Conservation (phyloP, 1,140 invertebrate species). For the Apis laboriosa region DNA sequence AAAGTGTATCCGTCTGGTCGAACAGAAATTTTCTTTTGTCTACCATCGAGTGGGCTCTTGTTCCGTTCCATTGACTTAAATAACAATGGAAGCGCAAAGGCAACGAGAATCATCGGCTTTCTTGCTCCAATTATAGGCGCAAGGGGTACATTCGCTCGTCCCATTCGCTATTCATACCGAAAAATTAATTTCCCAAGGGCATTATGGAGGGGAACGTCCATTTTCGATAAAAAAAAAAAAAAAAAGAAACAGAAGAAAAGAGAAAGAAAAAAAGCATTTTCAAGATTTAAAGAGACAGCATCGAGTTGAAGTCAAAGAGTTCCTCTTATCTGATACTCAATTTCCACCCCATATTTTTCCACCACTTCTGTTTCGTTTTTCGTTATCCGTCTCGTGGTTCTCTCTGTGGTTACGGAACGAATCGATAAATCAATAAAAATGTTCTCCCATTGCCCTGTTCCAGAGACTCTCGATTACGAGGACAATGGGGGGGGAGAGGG, state of each 20-base stretch:
- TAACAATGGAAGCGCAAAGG: conserved; percentile 41
- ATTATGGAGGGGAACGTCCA: background rate
- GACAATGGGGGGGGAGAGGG: background rate
- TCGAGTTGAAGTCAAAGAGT: too few relatives aligned
- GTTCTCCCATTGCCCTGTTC: background rate
- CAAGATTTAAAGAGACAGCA: background rate
- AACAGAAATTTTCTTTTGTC: conserved; percentile 39
- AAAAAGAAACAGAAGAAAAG: background rate
- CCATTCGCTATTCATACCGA: conserved; percentile 21
- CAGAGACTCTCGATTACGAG: conserved; percentile 6
- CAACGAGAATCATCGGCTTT: conserved; percentile 41
- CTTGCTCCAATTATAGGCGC: conserved; percentile 36
- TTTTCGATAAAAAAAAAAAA: background rate
- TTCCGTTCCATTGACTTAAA: conserved; percentile 40
- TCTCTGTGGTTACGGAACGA: background rate
- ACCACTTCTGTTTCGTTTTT: background rate
- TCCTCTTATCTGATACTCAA: background rate
- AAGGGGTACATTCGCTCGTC: background rate
- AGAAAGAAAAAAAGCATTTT: too few relatives aligned
- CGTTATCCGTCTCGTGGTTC: background rate
- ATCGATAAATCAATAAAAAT: conserved; percentile 41
- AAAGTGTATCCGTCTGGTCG: background rate
- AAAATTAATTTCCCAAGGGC: conserved; percentile 26
- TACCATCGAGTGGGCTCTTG: conserved; percentile 10
- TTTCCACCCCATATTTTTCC: background rate